Evolutionary conservation across 2,113 vertebrate genomes (phyloP).

Genomic region (Ondatra zibethicus): DNA sequence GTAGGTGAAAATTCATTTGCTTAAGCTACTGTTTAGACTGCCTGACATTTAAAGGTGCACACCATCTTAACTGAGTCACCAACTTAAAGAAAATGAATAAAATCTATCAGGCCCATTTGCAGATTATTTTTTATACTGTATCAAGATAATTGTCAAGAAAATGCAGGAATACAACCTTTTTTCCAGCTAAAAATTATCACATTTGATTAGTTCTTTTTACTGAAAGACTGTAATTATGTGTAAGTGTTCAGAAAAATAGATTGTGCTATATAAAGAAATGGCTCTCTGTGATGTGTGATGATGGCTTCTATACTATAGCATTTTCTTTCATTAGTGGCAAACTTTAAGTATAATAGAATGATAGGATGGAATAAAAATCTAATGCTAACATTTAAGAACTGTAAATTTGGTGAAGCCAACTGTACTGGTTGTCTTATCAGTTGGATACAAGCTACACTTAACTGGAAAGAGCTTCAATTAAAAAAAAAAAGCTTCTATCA

Average conservation of each 20-base stretch:
- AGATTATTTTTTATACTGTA: constrained; percentile 23
- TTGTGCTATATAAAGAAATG: not conserved
- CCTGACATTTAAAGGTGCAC: constrained; percentile 34
- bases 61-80: constrained; percentile 32
- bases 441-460: not conserved
- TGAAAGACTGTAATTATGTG: not conserved
- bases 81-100: constrained; percentile 51
- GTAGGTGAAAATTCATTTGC: constrained; percentile 11
- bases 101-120: constrained; percentile 3
- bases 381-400: constrained; percentile 22
- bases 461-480: not conserved
- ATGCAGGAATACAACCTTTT: not conserved
- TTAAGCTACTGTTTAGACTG: constrained; percentile 41
- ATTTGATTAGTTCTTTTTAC: not conserved
- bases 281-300: not conserved
- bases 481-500: not conserved
- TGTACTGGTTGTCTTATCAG: not conserved
- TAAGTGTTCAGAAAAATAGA: not conserved
- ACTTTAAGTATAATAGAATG: not conserved
- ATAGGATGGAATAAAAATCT: not conserved
- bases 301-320: not conserved
- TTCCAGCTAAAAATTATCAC: constrained; percentile 16
- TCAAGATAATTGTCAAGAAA: constrained; percentile 51
- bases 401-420: constrained; percentile 22
- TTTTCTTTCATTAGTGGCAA: constrained; percentile 44